Percentiles rank a stretch among this genome's conserved stretches.
Conservation (phyloP, 2,888 invertebrate genomes). For the Nymphalis urticae region DNA sequence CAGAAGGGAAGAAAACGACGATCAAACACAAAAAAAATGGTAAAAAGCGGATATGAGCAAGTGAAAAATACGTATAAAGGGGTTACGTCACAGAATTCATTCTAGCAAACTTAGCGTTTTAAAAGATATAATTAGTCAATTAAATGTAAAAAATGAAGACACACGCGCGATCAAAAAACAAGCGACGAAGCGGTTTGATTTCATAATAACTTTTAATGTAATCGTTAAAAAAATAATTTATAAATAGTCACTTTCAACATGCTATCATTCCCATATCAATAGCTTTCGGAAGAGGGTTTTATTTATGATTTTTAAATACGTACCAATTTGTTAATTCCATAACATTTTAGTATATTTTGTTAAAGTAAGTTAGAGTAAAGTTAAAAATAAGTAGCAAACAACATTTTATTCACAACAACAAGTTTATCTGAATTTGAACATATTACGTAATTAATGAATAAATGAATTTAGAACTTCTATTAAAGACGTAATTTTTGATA, state of each 20-base stretch:
- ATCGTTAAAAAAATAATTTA: conserved; percentile 4
- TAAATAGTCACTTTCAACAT: conserved; percentile 21
- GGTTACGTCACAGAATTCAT: conserved; percentile 24
- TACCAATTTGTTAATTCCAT: conserved; percentile 38
- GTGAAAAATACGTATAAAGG: conserved; percentile 32
- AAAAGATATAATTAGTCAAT: conserved; percentile 15
- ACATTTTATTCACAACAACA: conserved; percentile 39
- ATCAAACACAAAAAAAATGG: conserved; percentile 71
- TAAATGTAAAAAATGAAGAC: conserved; percentile 22
- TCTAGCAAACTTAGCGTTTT: conserved; percentile 32
- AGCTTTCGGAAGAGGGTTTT: background rate
- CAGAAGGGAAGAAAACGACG: conserved; percentile 80
- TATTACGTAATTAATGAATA: background rate
- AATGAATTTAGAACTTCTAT: too few relatives aligned
- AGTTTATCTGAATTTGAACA: conserved; percentile 42
- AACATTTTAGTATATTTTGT: conserved; percentile 36
- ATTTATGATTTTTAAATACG: conserved; percentile 17
- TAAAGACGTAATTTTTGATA: too few relatives aligned
- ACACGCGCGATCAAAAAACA: conserved; percentile 29
- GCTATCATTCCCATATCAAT: conserved; percentile 18
- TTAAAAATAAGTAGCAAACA: conserved; percentile 33
- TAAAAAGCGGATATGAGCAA: conserved; percentile 67
- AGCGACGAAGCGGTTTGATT: conserved; percentile 36
- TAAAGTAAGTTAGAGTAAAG: conserved; percentile 24
- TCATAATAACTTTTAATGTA: conserved; percentile 19